Percentiles rank a stretch among this genome's conserved stretches.
phyloP scores from a whole-genome alignment of 1,140 invertebrate species.

The Ladona fulva region DNA sequence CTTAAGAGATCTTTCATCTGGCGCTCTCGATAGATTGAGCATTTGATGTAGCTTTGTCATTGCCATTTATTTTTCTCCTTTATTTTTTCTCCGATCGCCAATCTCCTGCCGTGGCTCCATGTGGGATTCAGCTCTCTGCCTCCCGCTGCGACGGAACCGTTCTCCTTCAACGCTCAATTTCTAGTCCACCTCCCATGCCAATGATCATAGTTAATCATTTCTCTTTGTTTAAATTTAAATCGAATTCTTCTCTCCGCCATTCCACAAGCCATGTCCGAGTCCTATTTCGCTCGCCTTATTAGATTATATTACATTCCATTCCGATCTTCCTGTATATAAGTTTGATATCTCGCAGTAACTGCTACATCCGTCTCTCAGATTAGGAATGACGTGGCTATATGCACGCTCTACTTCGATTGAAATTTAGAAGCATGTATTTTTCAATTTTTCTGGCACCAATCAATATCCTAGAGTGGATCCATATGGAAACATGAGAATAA shows the following conservation, averaged over 20 bases:
- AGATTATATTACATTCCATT: too few relatives aligned
- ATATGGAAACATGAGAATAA: too few relatives aligned
- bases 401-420: too few relatives aligned
- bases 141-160: background rate
- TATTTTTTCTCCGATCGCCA: background rate
- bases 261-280: background rate
- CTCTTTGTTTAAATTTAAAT: background rate
- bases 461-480: too few relatives aligned
- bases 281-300: background rate
- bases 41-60: background rate
- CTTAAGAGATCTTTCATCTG: background rate
- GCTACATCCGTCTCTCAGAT: too few relatives aligned
- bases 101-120: background rate
- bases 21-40: background rate
- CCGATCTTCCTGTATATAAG: too few relatives aligned
- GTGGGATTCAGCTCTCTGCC: background rate
- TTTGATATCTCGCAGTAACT: too few relatives aligned
- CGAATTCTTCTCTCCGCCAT: background rate
- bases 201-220: slow-evolving; percentile 3
- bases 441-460: too few relatives aligned
- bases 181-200: background rate
- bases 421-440: too few relatives aligned
- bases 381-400: too few relatives aligned
- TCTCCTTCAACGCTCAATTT: background rate
- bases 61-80: background rate